phyloP scores from a whole-genome alignment of 2,888 invertebrate genomes.

The Reticulitermes lucifugus region DNA sequence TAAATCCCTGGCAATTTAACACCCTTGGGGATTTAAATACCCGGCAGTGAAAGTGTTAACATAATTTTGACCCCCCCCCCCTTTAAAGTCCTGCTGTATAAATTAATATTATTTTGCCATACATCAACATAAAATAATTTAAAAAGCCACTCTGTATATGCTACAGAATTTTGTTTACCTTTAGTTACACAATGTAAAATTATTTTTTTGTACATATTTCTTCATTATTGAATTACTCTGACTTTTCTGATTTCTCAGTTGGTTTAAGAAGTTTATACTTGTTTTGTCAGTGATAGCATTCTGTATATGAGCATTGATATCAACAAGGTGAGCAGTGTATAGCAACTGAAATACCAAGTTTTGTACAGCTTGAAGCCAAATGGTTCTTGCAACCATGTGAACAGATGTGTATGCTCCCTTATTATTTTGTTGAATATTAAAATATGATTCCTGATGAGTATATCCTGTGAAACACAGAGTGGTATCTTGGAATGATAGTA shows the following conservation, averaged over 20 bases:
- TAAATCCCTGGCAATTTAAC: too few relatives aligned
- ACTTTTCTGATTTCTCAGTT: not conserved
- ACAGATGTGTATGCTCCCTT: slow-evolving; percentile 2
- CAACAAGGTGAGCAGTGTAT: slow-evolving; percentile 51
- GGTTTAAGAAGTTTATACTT: not conserved
- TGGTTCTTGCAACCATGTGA: slow-evolving; percentile 41
- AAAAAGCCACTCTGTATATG: too few relatives aligned
- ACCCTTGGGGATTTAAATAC: too few relatives aligned
- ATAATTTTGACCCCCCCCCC: too few relatives aligned
- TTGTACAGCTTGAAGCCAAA: slow-evolving; percentile 33
- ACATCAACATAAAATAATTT: too few relatives aligned
- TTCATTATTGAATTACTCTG: not conserved
- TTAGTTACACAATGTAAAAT: too few relatives aligned
- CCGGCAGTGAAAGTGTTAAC: too few relatives aligned
- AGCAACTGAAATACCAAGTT: slow-evolving; percentile 36
- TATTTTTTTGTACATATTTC: not conserved
- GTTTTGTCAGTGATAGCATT: not conserved
- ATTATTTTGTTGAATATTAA: not conserved
- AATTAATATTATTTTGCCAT: too few relatives aligned
- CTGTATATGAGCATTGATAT: slow-evolving; percentile 37
- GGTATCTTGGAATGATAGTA: not conserved
- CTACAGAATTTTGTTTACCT: too few relatives aligned
- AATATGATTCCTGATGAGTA: too few relatives aligned
- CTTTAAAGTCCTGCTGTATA: too few relatives aligned
- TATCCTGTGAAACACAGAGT: not conserved